phyloP scores from a whole-genome alignment of 2,797 vertebrate species.

The Anabas testudineus region DNA sequence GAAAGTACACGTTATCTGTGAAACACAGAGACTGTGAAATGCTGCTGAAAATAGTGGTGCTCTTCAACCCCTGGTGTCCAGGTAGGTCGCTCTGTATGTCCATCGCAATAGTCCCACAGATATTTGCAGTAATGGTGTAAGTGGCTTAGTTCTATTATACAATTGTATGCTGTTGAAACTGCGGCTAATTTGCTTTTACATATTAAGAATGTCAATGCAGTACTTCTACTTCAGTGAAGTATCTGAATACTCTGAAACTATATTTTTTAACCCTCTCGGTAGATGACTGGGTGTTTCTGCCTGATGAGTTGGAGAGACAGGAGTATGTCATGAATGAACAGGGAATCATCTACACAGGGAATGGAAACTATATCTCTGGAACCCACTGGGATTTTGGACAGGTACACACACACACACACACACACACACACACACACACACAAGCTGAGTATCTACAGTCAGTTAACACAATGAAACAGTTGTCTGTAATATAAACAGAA shows the following conservation, averaged over 20 bases:
- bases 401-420: conserved; percentile 73
- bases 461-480: too few relatives aligned
- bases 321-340: conserved; percentile 90
- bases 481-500: too few relatives aligned
- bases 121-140: too few relatives aligned
- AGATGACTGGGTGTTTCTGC: conserved; percentile 88
- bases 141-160: too few relatives aligned
- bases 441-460: too few relatives aligned
- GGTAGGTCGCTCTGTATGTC: conserved; percentile 66
- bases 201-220: background rate
- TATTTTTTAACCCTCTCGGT: background rate
- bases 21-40: conserved; percentile 41
- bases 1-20: conserved; percentile 79
- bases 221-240: background rate
- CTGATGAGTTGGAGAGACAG: conserved; percentile 72
- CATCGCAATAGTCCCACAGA: too few relatives aligned
- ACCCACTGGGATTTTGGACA: conserved; percentile 89
- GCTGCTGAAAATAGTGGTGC: conserved; percentile 67
- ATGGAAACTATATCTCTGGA: conserved; percentile 61
- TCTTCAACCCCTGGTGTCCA: conserved; percentile 87
- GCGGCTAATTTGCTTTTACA: too few relatives aligned
- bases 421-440: background rate
- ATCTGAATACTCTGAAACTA: background rate
- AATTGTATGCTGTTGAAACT: too few relatives aligned
- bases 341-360: conserved; percentile 85